Base-by-base conservation (phyloP, 2,797 vertebrate species). In the Myotis planiceps region DNA sequence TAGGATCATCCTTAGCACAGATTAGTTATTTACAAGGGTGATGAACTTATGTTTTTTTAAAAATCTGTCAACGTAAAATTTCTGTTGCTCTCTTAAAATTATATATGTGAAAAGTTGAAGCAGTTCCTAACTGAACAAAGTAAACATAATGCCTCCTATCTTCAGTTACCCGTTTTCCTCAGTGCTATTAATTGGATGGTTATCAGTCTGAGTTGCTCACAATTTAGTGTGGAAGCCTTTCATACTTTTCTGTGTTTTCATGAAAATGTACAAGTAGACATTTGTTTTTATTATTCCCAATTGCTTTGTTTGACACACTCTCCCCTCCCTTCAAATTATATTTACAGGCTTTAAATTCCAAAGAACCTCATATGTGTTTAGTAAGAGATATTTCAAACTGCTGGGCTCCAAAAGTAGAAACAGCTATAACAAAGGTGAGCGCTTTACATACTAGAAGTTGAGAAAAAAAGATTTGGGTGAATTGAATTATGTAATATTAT, bases 341-440 rank as follows among this genome's bases (percentile, higher is more conserved):
- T 95, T 97, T 68, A 18, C 34, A 99, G 99, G 97, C 99, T 90
- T 97, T 99, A 96, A 99, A 99, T 98, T 99, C 98, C 45, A 98
- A 98, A 89, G 99, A 99, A 97, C 97, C 99, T 96, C 99, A 99
- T 0, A n/a, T 99, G 81, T 99, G 99, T 97, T 98, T 99, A 98
- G 97, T 99, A 97, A 98, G 99, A 96, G 99, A 99, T 81, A 65
- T 99, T 95, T 98, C 99, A 96, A 99, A 99, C 94, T 99, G 98
- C 42, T 97, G 99, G 97, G 98, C 99, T 14, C 98, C 99, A 80
- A 99, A 98, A 97, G 98, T 99, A 96, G 99, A 99, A 92, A 98
- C 98, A 3, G 98, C 99, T 1, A 68, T 99, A 96, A 99, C 99
- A 97, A 99, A 99, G 99, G 99, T 99, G 98, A 99, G 98, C 25